A percentile compares a stretch with the other conserved stretches of the same genome.
Conservation (phyloP, 2,797 vertebrate species). For the Erpetoichthys calabaricus region DNA sequence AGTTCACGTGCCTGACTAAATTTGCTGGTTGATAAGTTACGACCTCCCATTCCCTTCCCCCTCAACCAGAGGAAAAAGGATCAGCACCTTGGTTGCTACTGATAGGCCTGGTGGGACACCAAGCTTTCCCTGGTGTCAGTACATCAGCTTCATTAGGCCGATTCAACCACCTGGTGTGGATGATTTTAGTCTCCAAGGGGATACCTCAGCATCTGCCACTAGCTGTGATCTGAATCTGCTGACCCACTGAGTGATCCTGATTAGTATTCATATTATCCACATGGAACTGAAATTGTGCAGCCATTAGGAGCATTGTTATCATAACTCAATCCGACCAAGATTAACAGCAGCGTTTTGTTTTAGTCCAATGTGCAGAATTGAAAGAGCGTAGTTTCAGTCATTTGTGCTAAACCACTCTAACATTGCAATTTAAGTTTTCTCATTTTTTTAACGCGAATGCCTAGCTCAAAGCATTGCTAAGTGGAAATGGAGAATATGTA, state of each 20-base stretch:
- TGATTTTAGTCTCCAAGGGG: slow-evolving; percentile 35
- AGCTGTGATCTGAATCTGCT: slow-evolving; percentile 32
- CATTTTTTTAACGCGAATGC: slow-evolving; percentile 28
- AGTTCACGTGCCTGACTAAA: slow-evolving; percentile 3
- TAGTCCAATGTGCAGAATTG: slow-evolving; percentile 26
- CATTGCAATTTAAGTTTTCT: slow-evolving; percentile 20
- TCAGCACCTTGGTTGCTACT: neutral
- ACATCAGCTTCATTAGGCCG: slow-evolving; percentile 47
- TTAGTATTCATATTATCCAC: slow-evolving; percentile 23
- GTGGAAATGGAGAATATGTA: neutral
- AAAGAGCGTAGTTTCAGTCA: slow-evolving; percentile 21
- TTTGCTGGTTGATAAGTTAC: slow-evolving; percentile 2
- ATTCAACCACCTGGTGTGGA: slow-evolving; percentile 61
- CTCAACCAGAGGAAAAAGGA: neutral
- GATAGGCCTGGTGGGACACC: slow-evolving; percentile 10
- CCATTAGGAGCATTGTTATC: slow-evolving; percentile 21
- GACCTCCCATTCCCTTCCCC: neutral
- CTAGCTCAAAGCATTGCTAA: slow-evolving; percentile 6
- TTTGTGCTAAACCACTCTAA: slow-evolving; percentile 25
- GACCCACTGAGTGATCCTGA: slow-evolving; percentile 30
- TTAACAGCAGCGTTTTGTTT: slow-evolving; percentile 22
- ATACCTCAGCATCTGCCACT: slow-evolving; percentile 38
- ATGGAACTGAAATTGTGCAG: slow-evolving; percentile 21
- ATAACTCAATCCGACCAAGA: slow-evolving; percentile 29
- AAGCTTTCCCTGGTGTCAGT: slow-evolving; percentile 29